A percentile compares a stretch with the other conserved stretches of the same genome.
phyloP scores from a whole-genome alignment of 1,140 invertebrate genomes.

The Elymnias hypermnestra region DNA sequence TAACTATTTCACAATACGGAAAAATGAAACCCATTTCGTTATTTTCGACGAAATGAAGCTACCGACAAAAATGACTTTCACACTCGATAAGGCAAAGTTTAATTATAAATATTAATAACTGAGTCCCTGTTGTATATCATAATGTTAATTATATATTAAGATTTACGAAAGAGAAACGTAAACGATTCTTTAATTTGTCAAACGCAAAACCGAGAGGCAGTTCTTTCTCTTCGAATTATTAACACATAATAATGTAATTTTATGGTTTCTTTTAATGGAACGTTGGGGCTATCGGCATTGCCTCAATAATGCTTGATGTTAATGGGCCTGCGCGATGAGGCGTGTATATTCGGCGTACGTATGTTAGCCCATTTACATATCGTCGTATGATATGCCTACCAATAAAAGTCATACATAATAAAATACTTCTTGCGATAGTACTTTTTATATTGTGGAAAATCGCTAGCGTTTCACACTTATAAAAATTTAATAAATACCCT shows the following conservation, averaged over 20 bases:
- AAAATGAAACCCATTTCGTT: not conserved
- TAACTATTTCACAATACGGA: not conserved
- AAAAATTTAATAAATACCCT: no score
- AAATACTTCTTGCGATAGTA: not conserved
- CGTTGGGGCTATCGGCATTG: slow-evolving; percentile 48
- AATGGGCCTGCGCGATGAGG: slow-evolving; percentile 48
- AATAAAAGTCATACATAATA: slow-evolving; percentile 12
- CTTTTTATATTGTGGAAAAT: no score
- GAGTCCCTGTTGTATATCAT: no score
- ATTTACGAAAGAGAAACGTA: slow-evolving; percentile 28
- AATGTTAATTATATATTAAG: no score
- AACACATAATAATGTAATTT: slow-evolving; percentile 73
- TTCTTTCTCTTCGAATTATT: slow-evolving; percentile 67
- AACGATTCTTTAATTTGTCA: slow-evolving; percentile 50
- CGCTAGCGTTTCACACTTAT: no score
- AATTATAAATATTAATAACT: slow-evolving; percentile 19
- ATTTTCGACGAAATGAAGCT: not conserved
- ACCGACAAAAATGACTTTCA: slow-evolving; percentile 22
- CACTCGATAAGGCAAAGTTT: slow-evolving; percentile 38
- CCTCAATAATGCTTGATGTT: slow-evolving; percentile 61
- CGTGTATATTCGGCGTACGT: slow-evolving; percentile 23
- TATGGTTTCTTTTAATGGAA: slow-evolving; percentile 71
- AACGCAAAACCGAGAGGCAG: slow-evolving; percentile 28
- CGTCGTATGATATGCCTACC: slow-evolving; percentile 20
- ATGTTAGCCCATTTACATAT: slow-evolving; percentile 21